Percentiles rank a stretch among this genome's conserved stretches.
phyloP scores from a whole-genome alignment of 2,888 invertebrate genomes.

The Bombyx huttoni region DNA sequence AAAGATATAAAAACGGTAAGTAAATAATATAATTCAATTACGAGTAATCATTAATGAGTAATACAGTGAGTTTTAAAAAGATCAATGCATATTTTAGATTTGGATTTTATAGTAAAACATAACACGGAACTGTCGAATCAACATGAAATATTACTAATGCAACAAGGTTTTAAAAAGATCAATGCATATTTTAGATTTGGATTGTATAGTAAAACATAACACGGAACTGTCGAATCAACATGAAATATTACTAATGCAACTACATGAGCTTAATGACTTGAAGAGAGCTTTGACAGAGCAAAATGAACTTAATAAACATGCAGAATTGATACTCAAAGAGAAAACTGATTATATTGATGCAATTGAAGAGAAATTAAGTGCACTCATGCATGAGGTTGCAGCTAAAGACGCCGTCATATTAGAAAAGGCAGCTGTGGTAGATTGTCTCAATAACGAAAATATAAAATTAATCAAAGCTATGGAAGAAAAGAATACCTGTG shows the following conservation, averaged over 20 bases:
- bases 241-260: slow-evolving; percentile 3
- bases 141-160: background rate
- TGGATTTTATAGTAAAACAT: slow-evolving; percentile 16
- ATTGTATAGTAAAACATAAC: slow-evolving; percentile 16
- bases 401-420: slow-evolving; percentile 14
- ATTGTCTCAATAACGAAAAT: slow-evolving; percentile 36
- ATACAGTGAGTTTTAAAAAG: background rate
- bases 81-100: slow-evolving; percentile 13
- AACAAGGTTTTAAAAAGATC: too few relatives aligned
- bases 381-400: slow-evolving; percentile 19
- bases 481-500: slow-evolving; percentile 42
- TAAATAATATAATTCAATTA: background rate
- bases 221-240: slow-evolving; percentile 15
- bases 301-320: slow-evolving; percentile 15
- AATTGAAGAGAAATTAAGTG: slow-evolving; percentile 18
- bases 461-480: slow-evolving; percentile 33
- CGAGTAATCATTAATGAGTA: background rate
- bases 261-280: slow-evolving; percentile 11
- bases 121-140: slow-evolving; percentile 17
- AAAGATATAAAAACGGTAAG: slow-evolving; percentile 26
- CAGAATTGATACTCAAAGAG: slow-evolving; percentile 21
- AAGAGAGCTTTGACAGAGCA: slow-evolving; percentile 14
- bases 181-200: slow-evolving; percentile 29
- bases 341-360: slow-evolving; percentile 21
- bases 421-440: slow-evolving; percentile 18